Conservation (phyloP, 1,140 invertebrate species). For the Schlechtendalia chinensis region DNA sequence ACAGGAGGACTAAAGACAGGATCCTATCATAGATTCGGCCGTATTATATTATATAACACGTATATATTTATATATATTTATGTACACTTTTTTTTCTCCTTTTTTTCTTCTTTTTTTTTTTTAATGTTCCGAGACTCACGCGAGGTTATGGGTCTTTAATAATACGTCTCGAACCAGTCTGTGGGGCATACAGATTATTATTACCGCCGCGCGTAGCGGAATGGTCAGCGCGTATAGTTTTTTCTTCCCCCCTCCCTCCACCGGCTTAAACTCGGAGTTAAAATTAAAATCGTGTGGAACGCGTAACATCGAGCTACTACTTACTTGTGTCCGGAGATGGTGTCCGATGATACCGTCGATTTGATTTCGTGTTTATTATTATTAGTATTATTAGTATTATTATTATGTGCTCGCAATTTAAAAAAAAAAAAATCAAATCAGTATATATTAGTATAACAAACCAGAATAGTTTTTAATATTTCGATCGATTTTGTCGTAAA, state of each 20-base stretch:
- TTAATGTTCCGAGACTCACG: constrained; percentile 29
- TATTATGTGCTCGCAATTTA: constrained; percentile 40
- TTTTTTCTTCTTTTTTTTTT: no score
- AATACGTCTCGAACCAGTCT: constrained; percentile 46
- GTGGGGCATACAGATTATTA: constrained; percentile 31
- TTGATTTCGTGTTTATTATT: constrained; percentile 19
- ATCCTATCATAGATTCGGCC: background rate
- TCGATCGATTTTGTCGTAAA: constrained; percentile 42
- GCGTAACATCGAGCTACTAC: constrained; percentile 45
- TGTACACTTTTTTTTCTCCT: no score
- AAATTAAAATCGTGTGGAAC: constrained; percentile 45
- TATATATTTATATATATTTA: background rate
- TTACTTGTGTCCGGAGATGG: constrained; percentile 40
- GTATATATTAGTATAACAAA: constrained; percentile 16
- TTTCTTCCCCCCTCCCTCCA: constrained; percentile 14
- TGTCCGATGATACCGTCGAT: constrained; percentile 29
- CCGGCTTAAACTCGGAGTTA: constrained; percentile 37
- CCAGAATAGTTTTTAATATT: constrained; percentile 30
- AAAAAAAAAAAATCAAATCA: no score
- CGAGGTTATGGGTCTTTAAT: constrained; percentile 47
- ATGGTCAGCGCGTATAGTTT: constrained; percentile 30
- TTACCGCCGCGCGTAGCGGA: constrained; percentile 6
- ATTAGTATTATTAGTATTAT: constrained; percentile 19
- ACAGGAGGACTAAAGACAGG: constrained; percentile 22
- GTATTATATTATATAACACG: background rate